Base-by-base conservation (phyloP, 1,140 invertebrate species). In the Macrotrachela quadricornifera region DNA sequence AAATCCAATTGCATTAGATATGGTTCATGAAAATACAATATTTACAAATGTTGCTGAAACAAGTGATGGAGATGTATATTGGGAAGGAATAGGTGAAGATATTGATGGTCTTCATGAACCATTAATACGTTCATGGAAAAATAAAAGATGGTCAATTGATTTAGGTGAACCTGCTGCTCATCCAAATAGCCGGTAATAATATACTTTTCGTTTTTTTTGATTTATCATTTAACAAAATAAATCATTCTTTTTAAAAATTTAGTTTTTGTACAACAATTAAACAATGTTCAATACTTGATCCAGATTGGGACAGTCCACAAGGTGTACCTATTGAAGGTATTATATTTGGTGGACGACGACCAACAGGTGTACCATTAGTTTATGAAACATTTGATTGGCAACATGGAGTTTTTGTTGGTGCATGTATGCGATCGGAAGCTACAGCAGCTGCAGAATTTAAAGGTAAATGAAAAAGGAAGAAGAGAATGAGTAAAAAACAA, bases 41-140 rank as follows among this genome's bases (percentile, higher is more conserved):
- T 99, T 97, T 71, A 99, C 92, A 0, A 99, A 99, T 68, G 91
- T 97, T 15, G 94, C 88, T 0, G 77, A 81, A 59, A 97, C 91
- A 0, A 80, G 76, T 41, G 90, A 97, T 63, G 91, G 92, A n/a
- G 62, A 61, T 43, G 61, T 65, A 37, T 75, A 65, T 63, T 99
- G 94, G 94, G 94, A 99, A 69, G 94, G 94, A 11, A 77, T 99
- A 75, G 86, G 90, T 63, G 78, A 83, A 56, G 81, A 85, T 61
- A 63, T 79, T 18, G 57, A 61, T 41, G 37, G 12, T 14, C 16
- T 53, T 41, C 42, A 45, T 0, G 38, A 57, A 39, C 43, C 46
- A 45, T 39, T 66, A 14, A 63, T 59, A 15, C 21, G 21, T 30
- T 67, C 66, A 6, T 70, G 64, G 71, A 58, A 69, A 37, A 64